Conservation (phyloP, 2,797 vertebrate genomes). For the Danio kyathit region DNA sequence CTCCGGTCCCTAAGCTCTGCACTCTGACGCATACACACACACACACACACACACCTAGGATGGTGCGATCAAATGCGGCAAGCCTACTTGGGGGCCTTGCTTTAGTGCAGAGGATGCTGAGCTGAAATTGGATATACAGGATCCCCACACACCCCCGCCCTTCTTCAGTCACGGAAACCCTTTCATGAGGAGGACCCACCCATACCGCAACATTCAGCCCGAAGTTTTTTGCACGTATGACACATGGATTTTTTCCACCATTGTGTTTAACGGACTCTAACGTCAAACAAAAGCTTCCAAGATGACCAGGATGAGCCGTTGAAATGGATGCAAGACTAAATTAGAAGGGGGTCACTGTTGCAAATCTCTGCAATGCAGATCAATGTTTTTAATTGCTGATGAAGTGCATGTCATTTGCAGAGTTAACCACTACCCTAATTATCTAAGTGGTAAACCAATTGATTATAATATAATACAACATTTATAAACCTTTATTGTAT, state of each 20-base stretch:
- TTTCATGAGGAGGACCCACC: constrained; percentile 39
- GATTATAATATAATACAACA: too few species aligned
- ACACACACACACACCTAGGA: constrained; percentile 51
- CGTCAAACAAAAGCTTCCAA: background rate
- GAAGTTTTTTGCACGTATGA: constrained; percentile 9
- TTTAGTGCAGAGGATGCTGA: constrained; percentile 50
- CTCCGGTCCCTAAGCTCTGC: constrained; percentile 76
- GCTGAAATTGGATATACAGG: constrained; percentile 49
- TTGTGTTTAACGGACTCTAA: background rate
- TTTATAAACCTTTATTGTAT: too few species aligned
- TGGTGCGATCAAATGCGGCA: constrained; percentile 49
- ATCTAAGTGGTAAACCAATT: too few species aligned
- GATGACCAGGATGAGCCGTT: background rate
- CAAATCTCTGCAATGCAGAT: constrained; percentile 45
- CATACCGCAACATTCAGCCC: constrained; percentile 19
- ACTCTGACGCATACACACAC: constrained; percentile 77
- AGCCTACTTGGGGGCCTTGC: constrained; percentile 35
- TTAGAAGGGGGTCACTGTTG: background rate
- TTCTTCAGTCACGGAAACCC: constrained; percentile 44
- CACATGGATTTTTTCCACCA: background rate
- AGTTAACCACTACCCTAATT: background rate
- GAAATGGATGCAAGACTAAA: constrained; percentile 25
- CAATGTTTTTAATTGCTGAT: constrained; percentile 51
- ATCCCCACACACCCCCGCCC: constrained; percentile 19
- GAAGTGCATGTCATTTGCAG: background rate